phyloP scores from a whole-genome alignment of 2,888 invertebrate species.

The Himalopsyche anomala region DNA sequence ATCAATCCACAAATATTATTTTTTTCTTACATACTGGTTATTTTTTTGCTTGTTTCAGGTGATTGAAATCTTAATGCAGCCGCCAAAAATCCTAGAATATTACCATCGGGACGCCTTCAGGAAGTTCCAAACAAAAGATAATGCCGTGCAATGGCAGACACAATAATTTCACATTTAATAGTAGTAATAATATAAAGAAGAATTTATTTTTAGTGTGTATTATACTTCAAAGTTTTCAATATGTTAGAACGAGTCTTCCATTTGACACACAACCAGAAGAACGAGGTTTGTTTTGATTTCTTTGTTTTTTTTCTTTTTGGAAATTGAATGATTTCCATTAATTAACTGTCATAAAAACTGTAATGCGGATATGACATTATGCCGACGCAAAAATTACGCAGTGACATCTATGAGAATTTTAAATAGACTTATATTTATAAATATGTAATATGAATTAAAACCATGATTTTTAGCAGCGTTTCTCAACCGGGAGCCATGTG shows the following conservation, averaged over 20 bases:
- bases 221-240: slow-evolving; percentile 1
- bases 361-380: too few species aligned
- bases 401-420: too few species aligned
- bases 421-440: too few species aligned
- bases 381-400: too few species aligned
- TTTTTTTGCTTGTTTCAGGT: slow-evolving; percentile 52
- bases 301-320: not conserved
- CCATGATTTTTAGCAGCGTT: too few species aligned
- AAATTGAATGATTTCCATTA: too few species aligned
- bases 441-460: too few species aligned
- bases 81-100: slow-evolving; percentile 51
- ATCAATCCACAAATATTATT: too few species aligned
- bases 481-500: too few species aligned
- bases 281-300: slow-evolving; percentile 57
- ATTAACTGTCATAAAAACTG: too few species aligned
- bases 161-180: slow-evolving; percentile 32
- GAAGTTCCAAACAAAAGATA: slow-evolving; percentile 62
- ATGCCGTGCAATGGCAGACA: slow-evolving; percentile 61
- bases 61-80: slow-evolving; percentile 62
- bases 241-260: slow-evolving; percentile 56
- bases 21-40: not conserved
- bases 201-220: slow-evolving; percentile 36
- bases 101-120: slow-evolving; percentile 61
- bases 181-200: slow-evolving; percentile 21
- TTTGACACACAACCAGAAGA: slow-evolving; percentile 63